Conservation (phyloP, 1,140 invertebrate genomes). For the Oscheius sp. region DNA sequence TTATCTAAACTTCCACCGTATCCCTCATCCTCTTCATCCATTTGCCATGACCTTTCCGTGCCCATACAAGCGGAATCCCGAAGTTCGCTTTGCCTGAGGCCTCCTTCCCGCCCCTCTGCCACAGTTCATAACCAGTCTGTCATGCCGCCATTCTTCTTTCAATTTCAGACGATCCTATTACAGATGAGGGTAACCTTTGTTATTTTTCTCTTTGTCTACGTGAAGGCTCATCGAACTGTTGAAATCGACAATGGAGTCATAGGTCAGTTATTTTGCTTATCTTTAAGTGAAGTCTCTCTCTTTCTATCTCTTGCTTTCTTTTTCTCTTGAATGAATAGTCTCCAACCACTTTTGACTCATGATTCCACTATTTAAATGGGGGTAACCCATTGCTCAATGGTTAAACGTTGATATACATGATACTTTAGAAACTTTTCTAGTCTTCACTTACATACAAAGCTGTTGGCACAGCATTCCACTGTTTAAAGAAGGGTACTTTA, state of each 20-base stretch:
- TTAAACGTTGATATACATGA: too few relatives aligned
- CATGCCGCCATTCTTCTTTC: not conserved
- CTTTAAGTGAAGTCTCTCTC: not conserved
- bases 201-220: not conserved
- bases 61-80: too few relatives aligned
- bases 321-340: not conserved
- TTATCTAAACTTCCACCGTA: not conserved
- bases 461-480: too few relatives aligned
- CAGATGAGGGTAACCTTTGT: not conserved
- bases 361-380: too few relatives aligned
- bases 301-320: not conserved
- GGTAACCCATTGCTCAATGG: too few relatives aligned
- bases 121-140: not conserved
- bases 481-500: too few relatives aligned
- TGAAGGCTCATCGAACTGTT: not conserved
- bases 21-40: too few relatives aligned
- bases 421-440: too few relatives aligned
- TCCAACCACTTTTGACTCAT: not conserved
- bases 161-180: not conserved
- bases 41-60: too few relatives aligned
- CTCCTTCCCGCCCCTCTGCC: not conserved
- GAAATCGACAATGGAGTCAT: slow-evolving; percentile 29
- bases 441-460: too few relatives aligned
- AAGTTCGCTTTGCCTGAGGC: slow-evolving; percentile 2
- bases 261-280: not conserved